phyloP scores from a whole-genome alignment of 2,888 invertebrate genomes.

The Electrophaes corylata region DNA sequence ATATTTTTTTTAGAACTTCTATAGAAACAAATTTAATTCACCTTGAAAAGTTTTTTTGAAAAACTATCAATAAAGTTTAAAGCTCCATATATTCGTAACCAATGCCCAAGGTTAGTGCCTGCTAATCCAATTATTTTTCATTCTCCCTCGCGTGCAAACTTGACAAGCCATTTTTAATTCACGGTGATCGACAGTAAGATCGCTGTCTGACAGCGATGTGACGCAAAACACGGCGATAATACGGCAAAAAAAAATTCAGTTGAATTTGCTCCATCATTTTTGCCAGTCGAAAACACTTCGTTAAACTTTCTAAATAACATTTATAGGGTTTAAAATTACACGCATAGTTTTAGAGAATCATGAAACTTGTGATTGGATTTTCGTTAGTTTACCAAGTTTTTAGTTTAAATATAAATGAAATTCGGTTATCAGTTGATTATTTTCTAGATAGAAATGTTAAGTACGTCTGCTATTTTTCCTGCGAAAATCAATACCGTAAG shows the following conservation, averaged over 20 bases:
- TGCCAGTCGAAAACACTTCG: not conserved
- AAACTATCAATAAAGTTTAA: no score
- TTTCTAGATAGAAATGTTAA: slow-evolving; percentile 49
- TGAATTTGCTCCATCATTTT: slow-evolving; percentile 5
- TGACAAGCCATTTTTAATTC: slow-evolving; percentile 28
- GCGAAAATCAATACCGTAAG: slow-evolving; percentile 51
- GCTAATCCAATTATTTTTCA: slow-evolving; percentile 19
- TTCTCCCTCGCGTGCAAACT: slow-evolving; percentile 24
- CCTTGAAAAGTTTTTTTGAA: no score
- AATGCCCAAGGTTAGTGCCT: not conserved
- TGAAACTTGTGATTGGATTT: slow-evolving; percentile 21
- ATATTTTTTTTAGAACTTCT: no score
- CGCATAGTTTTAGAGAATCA: not conserved
- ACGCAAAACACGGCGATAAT: slow-evolving; percentile 11
- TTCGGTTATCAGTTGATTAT: slow-evolving; percentile 52
- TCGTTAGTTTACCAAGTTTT: slow-evolving; percentile 9
- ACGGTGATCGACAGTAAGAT: slow-evolving; percentile 47
- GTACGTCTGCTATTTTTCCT: slow-evolving; percentile 56
- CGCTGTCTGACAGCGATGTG: slow-evolving; percentile 15
- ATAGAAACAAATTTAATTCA: no score
- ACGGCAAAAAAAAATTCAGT: slow-evolving; percentile 22
- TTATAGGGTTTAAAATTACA: not conserved
- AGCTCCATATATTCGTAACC: not conserved
- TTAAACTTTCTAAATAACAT: not conserved
- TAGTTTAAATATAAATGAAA: slow-evolving; percentile 25